These are phyloP conservation scores for Plecotus auritus DNA, from an alignment of 2,113 vertebrate species.

Conservation along the genomic window DNA sequence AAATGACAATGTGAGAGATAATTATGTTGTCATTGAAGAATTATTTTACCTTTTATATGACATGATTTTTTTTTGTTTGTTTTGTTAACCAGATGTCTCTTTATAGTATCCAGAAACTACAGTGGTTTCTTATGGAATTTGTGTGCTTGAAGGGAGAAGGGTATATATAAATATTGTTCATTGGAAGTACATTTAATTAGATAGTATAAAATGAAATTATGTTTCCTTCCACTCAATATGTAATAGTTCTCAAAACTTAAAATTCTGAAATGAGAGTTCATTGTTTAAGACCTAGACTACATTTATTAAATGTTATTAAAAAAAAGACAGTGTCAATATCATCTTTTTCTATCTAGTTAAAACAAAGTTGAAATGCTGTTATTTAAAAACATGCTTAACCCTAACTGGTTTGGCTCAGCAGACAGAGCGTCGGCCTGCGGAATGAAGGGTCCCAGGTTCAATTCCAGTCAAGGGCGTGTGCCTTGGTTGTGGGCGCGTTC, in stretches of 20 bases:
- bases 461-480: no score
- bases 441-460: no score
- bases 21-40: not conserved
- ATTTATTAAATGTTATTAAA: not conserved
- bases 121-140: not conserved
- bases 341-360: not conserved
- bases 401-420: no score
- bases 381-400: constrained; percentile 2
- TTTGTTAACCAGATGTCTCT: not conserved
- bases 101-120: not conserved
- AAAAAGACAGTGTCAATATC: not conserved
- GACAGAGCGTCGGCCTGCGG: no score
- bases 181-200: not conserved
- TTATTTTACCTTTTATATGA: not conserved
- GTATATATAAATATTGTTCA: not conserved
- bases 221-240: not conserved
- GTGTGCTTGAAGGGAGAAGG: not conserved
- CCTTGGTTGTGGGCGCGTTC: no score
- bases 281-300: not conserved
- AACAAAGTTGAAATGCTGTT: constrained; percentile 6
- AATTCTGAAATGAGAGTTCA: not conserved
- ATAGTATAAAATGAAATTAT: not conserved
- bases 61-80: not conserved
- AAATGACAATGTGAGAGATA: not conserved
- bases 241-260: not conserved